phyloP scores from a whole-genome alignment of 2,113 vertebrate genomes.

The Cyanoramphus novaezelandiae region DNA sequence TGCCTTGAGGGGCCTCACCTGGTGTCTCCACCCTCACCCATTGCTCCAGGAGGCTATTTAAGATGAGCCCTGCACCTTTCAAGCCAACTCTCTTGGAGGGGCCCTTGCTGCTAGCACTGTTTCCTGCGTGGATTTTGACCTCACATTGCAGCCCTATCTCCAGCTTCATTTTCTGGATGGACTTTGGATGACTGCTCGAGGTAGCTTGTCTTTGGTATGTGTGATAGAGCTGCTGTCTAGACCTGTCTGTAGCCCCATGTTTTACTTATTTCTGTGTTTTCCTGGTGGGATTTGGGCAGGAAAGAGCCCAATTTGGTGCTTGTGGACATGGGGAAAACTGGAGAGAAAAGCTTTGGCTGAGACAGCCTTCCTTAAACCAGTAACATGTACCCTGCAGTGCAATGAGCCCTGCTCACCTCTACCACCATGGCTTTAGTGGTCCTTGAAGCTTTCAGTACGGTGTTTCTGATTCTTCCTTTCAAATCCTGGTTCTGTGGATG shows the following conservation, averaged over 20 bases:
- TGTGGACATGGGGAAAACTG: not conserved
- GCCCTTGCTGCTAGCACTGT: fast-evolving
- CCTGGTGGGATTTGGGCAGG: not conserved
- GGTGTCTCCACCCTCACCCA: not conserved
- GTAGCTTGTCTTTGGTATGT: not conserved
- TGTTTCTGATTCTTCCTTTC: not conserved
- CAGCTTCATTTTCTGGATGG: not conserved
- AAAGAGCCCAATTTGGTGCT: not conserved
- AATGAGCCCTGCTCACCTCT: not conserved
- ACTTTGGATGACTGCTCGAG: not conserved
- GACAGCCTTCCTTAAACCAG: not conserved
- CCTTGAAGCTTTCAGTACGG: fast-evolving
- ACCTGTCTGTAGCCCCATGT: not conserved
- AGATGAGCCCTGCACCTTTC: not conserved
- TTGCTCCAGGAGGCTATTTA: not conserved
- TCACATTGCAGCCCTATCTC: not conserved
- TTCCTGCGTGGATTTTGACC: not conserved
- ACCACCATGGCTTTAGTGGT: fast-evolving
- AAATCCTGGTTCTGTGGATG: not conserved
- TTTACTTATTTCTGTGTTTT: not conserved
- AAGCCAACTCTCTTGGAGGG: fast-evolving
- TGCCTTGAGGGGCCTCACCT: not conserved
- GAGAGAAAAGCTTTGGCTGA: not conserved
- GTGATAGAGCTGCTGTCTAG: not conserved
- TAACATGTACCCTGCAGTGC: not conserved